Evolutionary conservation across 2,113 vertebrate species (phyloP), one percentile per base, ranked within the genome.

Genomic region (Bubo scandiacus): DNA sequence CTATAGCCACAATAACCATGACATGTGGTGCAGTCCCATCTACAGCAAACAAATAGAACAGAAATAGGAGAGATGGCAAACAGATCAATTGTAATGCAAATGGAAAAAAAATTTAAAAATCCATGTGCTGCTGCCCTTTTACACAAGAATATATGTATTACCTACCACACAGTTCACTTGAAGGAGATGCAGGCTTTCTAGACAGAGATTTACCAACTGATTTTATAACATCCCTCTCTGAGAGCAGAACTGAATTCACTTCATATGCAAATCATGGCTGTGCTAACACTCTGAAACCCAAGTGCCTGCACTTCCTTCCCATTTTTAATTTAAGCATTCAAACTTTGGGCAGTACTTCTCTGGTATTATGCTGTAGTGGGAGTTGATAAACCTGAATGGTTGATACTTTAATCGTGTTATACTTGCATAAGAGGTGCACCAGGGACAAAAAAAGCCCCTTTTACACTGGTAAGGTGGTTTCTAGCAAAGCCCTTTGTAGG

Each of bases 81-180:
- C 0, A 2, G 38, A 62, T 36, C 62, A 18, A 29, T 0, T 29
- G 30, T 8, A 34, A 52, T 2, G 18, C 57, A 80, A 79, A 51
- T 0, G 12, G 20, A 4, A 18, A 43, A 22, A 12, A 42, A 11
- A 29, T 47, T 2, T 10, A 19, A 4, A 78, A 57, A 29, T 4
- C 34, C 1, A 2, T 0, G 30, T 7, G 59, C 1, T 25, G 36
- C 36, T 72, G 90, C 23, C 30, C 51, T 34, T 13, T 66, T 32
- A 30, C 20, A 19, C 0, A 5, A n/a, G 23, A 8, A 23, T 0
- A 1, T 2, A 23, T 2, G 5, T 13, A 13, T 1, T 12, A 18
- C 30, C 2, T 12, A n/a, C 15, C 49, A 27, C 0, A 1, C n/a
- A 27, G 27, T 3, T 62, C 18, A 13, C 68, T 0, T 27, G 51